Evolutionary conservation across 2,113 vertebrate genomes (phyloP), one percentile per base, ranked within the genome.

Genomic region (Pungitius pungitius): DNA sequence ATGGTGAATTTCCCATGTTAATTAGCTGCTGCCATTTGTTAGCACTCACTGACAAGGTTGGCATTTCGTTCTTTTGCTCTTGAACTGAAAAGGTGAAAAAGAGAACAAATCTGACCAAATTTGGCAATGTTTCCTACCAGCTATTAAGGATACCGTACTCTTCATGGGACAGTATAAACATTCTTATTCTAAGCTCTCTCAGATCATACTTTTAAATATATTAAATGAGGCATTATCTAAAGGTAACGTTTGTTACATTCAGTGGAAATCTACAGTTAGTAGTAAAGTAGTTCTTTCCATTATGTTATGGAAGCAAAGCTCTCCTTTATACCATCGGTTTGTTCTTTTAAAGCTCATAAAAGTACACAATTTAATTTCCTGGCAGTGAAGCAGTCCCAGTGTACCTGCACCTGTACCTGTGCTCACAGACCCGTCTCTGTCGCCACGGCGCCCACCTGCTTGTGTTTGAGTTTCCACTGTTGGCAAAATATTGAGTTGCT

Each of bases 401-500:
- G 74, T 47, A 45, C n/a, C n/a, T n/a, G 8, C 78, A 87, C 69
- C 73, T 80, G 81, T 39, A 61, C 33, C 54, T 59, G 33, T 27
- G 33, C 67, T 35, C 66, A 75, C 78, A 83, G 69, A 49, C 18
- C 37, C 2, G 12, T 54, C 61, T 71, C 35, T 75, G 42, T 60
- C 64, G 45, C 45, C 60, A 30, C 68, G 30, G 22, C 14, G 11
- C 43, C 70, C 70, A 77, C 65, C 63, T 65, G 74, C 35, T 59
- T 45, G 7, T 69, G 59, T 80, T 85, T 81, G 51, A 45, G 61
- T 49, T 74, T 33, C 30, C 22, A 33, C 30, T 61, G 30, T 65
- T 82, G 75, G 56, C 75, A 82, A 82, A 85, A 80, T 70, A 77
- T 26, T 8, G 18, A 69, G 33, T 59, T 43, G 37, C 56, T 45